Percentiles rank a stretch among this genome's conserved stretches.
Evolutionary conservation across 2,113 vertebrate species (phyloP).

Genomic region (pig (Sus scrofa)): T2T-Sscrofa CM000824.6:30502501-30503000

Average conservation of each 20-base stretch:
- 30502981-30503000: neutral
- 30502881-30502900: neutral
- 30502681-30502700: slow-evolving; percentile 71
- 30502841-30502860: slow-evolving; percentile 34
- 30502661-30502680: slow-evolving; percentile 80
- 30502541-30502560: slow-evolving; percentile 26
- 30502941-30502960: neutral
- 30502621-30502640: slow-evolving; percentile 64
- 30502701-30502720: slow-evolving; percentile 76
- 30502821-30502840: slow-evolving; percentile 49
- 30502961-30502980: neutral
- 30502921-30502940: neutral
- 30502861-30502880: neutral
- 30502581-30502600: slow-evolving; percentile 77
- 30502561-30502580: slow-evolving; percentile 66
- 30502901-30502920: neutral
- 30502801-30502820: slow-evolving; percentile 68
- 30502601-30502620: slow-evolving; percentile 68
- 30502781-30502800: slow-evolving; percentile 64
- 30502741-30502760: slow-evolving; percentile 14
- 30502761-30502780: slow-evolving; percentile 69
- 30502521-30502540: slow-evolving; percentile 53
- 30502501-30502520: slow-evolving; percentile 47
- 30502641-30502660: slow-evolving; percentile 67
- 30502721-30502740: slow-evolving; percentile 72